Evolutionary conservation across 2,113 vertebrate species (phyloP), one percentile per base, ranked within the genome.

Genomic region (Microcebus griseorufus): DNA sequence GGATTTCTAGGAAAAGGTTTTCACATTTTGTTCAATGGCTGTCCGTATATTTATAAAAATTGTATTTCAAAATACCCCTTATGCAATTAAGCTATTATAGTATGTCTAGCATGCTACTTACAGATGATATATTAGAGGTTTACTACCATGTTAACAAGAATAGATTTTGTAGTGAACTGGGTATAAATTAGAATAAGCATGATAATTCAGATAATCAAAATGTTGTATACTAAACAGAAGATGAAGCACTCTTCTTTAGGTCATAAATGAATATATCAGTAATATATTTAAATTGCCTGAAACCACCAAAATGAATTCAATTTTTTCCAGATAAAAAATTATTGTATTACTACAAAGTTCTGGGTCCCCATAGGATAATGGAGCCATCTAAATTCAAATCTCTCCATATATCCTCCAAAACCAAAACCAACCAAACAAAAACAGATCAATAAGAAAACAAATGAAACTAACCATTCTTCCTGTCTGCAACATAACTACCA

Each of bases 31-130:
- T 78, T 75, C 67, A 72, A 62, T 92, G 69, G 10, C 37, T 84
- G 6, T 70, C 29, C 65, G 17, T 76, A 70, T 92, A 76, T 75
- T 89, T 83, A 78, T 76, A 92, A 90, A 94, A 90, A 64, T 69
- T 92, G n/a, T 73, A 93, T 78, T 96, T 75, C 34, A 45, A 93
- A 96, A 96, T 75, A 39, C 1, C 73, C 62, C 69, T 95, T 93
- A 86, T 69, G n/a, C 16, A 93, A 84, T 93, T 79, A 97, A 94
- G 81, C n/a, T 53, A 60, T 76, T 58, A 58, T 17, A 83, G 14
- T 8, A 73, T 58, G 14, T 51, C 60, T 48, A 83, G 75, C 42
- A 45, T 65, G 64, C 25, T 55, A 81, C n/a, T 70, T 79, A 51
- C 6, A 76, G 8, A 45, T 53, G 34, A 58, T 16, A 60, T 45